phyloP scores from a whole-genome alignment of 2,888 invertebrate genomes.

The Xestia rhomboidea region DNA sequence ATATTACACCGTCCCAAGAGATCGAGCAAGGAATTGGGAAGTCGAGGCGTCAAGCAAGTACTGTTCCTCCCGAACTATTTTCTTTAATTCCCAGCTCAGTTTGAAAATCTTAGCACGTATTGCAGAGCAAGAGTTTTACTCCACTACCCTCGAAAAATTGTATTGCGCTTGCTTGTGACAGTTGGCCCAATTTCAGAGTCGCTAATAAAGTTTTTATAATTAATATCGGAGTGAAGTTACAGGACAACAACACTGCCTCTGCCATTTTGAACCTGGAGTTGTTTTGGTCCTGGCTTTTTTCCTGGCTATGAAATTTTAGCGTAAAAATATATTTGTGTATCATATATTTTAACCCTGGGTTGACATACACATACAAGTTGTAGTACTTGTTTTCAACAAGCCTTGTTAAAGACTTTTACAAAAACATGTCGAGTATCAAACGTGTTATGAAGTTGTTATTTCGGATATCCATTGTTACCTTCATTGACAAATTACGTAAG shows the following conservation, averaged over 20 bases:
- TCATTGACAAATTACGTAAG: neutral
- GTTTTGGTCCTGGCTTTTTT: conserved; percentile 1
- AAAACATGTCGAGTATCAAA: neutral
- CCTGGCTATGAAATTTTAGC: neutral
- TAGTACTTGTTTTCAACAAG: neutral
- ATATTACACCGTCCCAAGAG: conserved; percentile 1
- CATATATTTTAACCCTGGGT: neutral
- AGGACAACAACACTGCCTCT: conserved; percentile 6
- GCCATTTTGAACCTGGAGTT: conserved; percentile 6
- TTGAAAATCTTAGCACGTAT: conserved; percentile 52
- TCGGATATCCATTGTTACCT: neutral
- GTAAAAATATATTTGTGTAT: neutral
- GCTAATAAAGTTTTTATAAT: conserved; percentile 43
- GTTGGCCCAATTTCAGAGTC: conserved; percentile 21
- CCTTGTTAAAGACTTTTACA: neutral
- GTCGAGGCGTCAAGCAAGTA: conserved; percentile 27
- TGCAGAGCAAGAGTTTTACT: conserved; percentile 15
- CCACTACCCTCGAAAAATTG: conserved; percentile 11
- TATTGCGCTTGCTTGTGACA: conserved; percentile 3
- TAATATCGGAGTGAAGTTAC: conserved; percentile 20
- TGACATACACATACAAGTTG: neutral
- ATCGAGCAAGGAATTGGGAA: conserved; percentile 10
- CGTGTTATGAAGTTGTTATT: neutral
- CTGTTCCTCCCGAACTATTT: conserved; percentile 2
- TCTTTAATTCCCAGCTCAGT: conserved; percentile 12